phyloP scores from a whole-genome alignment of 2,113 vertebrate species.

The Petroica traversi region DNA sequence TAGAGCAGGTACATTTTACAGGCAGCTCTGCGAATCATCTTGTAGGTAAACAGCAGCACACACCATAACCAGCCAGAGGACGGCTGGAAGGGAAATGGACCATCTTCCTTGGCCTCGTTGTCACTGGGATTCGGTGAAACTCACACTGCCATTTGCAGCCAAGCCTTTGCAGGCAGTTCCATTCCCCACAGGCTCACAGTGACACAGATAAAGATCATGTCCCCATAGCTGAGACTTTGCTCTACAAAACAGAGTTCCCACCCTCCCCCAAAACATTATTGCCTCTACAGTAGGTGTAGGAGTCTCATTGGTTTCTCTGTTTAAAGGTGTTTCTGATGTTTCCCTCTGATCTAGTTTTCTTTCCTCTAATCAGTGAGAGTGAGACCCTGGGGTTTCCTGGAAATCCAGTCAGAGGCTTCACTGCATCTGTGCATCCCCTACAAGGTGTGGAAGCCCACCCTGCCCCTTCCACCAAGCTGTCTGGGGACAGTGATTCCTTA shows the following conservation, averaged over 20 bases:
- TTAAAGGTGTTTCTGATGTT: background rate
- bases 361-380: background rate
- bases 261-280: fast-evolving
- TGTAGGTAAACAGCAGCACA: background rate
- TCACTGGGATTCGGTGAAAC: background rate
- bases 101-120: background rate
- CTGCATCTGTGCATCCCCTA: background rate
- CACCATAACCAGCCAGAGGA: background rate
- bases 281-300: background rate
- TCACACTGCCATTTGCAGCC: background rate
- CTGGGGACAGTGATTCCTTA: fast-evolving
- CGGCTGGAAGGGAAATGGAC: background rate
- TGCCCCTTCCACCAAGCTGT: background rate
- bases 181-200: background rate
- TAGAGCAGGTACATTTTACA: background rate
- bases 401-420: background rate
- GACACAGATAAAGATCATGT: background rate
- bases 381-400: background rate
- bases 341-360: background rate
- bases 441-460: background rate
- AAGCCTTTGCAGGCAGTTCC: background rate
- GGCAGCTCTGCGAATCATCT: background rate
- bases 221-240: background rate
- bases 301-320: background rate
- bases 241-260: background rate